Evolutionary conservation across 2,113 vertebrate species (phyloP).

Genomic region (Muntiacus muntjak): DNA sequence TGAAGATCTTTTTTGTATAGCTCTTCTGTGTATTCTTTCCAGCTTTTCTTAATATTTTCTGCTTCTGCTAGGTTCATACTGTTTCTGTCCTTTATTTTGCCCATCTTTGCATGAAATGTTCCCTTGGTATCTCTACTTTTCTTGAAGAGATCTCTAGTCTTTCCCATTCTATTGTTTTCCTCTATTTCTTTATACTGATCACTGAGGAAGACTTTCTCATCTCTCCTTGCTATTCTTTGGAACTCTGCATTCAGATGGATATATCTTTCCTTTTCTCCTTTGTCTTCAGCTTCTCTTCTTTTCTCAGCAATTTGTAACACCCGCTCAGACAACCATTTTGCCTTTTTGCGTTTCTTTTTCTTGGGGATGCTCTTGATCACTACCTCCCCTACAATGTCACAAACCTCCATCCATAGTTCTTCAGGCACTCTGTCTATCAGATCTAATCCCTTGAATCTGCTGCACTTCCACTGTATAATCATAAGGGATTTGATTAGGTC

Average conservation of each 20-base stretch:
- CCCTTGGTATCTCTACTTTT: neutral
- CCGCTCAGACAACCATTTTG: neutral
- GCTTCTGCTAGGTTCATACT: neutral
- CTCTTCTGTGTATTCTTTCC: neutral
- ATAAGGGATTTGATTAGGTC: neutral
- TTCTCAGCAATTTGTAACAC: neutral
- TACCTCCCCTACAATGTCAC: neutral
- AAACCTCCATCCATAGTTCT: neutral
- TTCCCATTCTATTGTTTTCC: neutral
- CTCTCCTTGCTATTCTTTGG: neutral
- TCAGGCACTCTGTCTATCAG: neutral
- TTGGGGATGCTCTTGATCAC: neutral
- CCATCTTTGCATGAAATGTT: neutral
- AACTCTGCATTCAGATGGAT: neutral
- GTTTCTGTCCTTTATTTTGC: neutral
- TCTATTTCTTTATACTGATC: neutral
- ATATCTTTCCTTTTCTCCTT: neutral
- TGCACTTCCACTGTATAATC: neutral
- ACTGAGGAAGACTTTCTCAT: neutral
- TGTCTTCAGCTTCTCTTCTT: neutral
- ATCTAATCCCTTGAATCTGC: neutral
- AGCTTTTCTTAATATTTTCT: neutral
- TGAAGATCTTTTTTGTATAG: neutral
- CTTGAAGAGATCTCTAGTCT: neutral
- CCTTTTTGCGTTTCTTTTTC: neutral